Evolutionary conservation across 2,797 vertebrate species (phyloP), one percentile per base, ranked within the genome.

Genomic region (Myotis pilosus): DNA sequence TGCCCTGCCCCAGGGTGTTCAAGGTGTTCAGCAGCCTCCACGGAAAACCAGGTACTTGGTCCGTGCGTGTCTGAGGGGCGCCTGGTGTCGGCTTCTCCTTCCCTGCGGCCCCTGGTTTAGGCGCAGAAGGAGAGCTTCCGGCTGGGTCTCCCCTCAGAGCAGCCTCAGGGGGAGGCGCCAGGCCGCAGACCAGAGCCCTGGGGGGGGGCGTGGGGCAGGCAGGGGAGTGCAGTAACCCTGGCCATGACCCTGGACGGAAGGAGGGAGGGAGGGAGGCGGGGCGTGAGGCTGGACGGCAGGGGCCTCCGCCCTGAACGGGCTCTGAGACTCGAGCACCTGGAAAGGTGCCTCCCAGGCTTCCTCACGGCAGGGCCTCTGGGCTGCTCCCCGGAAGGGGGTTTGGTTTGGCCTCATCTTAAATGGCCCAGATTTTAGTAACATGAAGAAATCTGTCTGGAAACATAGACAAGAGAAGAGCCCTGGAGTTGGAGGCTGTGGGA

Each of bases 1-100:
- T 99, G 87, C 98, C 98, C 12, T 99, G 99, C 84, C 99, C 99
- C 8, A 97, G 98, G 86, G 92, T 99, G 83, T 99, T 99, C 66
- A 98, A 96, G 88, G 94, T 99, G 82, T 99, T 99, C 64, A 98
- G 96, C 96, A 87, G 97, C 19, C 96, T 98, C 36, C 99, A 98
- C 76, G 98, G 98, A 57, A 98, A 98, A 97, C 97, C 98, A 94
- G 99, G 99, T 99, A 87, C 91, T 15, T 15, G 20, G 20, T 25
- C 3, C 3, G 74, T 8, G 49, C 8, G 3, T 51, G 10, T 15
- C 74, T 23, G 30, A 20, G 53, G 57, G 25, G 74, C 1, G 6
- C 49, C 47, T 12, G 30, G 47, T 17, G 10, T n/a, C 3, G 5
- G 49, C n/a, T 53, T 53, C 74, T 30, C 47, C 74, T 1, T 4